These are phyloP conservation scores for Heliocidaris erythrogramma DNA, from an alignment of 35 echinoderm and acorn worm species.

Conservation along the genomic window DNA sequence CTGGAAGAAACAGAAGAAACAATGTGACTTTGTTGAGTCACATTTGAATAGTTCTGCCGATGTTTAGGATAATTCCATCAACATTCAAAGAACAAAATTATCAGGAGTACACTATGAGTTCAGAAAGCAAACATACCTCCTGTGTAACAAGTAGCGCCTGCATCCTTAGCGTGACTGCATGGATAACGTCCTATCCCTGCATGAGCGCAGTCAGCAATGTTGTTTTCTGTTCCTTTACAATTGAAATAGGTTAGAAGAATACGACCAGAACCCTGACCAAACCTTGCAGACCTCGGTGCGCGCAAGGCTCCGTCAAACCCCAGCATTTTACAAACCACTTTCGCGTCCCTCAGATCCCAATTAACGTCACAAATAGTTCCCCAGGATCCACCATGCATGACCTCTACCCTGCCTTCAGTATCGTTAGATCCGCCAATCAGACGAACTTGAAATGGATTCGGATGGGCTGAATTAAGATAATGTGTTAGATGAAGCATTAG, in stretches of 20 bases:
- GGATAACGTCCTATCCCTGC: neutral
- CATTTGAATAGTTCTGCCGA: too few relatives aligned
- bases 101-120: too few relatives aligned
- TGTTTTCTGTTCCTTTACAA: neutral
- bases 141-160: too few relatives aligned
- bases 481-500: too few relatives aligned
- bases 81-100: too few relatives aligned
- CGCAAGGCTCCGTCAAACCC: neutral
- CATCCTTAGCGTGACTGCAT: neutral
- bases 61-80: too few relatives aligned
- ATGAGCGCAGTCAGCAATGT: neutral
- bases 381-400: neutral
- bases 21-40: too few relatives aligned
- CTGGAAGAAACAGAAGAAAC: too few relatives aligned
- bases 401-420: neutral
- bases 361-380: neutral
- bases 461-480: neutral
- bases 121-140: too few relatives aligned
- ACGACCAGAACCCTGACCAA: neutral
- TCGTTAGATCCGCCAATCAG: neutral
- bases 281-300: neutral
- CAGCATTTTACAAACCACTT: neutral
- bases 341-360: neutral
- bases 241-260: neutral
- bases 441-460: neutral